Conservation (phyloP, 2,797 vertebrate species). For the Anomalospiza imberbis region DNA sequence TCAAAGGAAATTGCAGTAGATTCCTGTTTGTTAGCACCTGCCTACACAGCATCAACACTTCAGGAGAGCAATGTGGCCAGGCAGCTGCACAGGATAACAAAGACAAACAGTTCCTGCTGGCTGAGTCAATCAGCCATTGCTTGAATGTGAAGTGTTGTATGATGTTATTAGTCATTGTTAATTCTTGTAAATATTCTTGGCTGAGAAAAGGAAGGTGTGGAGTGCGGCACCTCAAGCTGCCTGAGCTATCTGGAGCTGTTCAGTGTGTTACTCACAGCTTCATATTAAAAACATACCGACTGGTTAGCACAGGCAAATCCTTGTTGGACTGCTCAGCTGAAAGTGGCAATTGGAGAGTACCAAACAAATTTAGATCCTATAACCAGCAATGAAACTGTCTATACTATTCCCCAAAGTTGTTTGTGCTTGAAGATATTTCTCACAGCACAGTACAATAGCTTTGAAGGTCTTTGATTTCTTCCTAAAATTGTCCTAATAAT, state of each 20-base stretch:
- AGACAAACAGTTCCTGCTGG: background rate
- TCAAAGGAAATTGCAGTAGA: background rate
- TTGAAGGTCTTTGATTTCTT: background rate
- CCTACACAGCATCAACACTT: background rate
- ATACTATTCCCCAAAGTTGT: background rate
- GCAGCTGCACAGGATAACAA: background rate
- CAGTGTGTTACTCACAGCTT: background rate
- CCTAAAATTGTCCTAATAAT: background rate
- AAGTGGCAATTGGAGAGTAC: background rate
- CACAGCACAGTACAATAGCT: background rate
- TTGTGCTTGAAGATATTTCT: background rate
- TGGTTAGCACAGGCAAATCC: background rate
- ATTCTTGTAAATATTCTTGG: background rate
- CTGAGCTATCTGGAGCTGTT: background rate
- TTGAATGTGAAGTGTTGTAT: background rate
- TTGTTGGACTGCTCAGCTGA: background rate
- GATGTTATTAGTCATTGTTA: background rate
- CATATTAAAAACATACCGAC: rapidly evolving
- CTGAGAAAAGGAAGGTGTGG: background rate
- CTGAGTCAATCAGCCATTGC: background rate
- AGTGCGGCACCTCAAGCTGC: background rate
- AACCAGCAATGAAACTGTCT: background rate
- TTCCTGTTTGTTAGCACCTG: conserved; percentile 27
- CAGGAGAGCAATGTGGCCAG: background rate
- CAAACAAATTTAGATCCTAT: background rate